These are phyloP conservation scores for Stercorarius parasiticus DNA, from an alignment of 2,113 vertebrate species.

Conservation along the genomic window DNA sequence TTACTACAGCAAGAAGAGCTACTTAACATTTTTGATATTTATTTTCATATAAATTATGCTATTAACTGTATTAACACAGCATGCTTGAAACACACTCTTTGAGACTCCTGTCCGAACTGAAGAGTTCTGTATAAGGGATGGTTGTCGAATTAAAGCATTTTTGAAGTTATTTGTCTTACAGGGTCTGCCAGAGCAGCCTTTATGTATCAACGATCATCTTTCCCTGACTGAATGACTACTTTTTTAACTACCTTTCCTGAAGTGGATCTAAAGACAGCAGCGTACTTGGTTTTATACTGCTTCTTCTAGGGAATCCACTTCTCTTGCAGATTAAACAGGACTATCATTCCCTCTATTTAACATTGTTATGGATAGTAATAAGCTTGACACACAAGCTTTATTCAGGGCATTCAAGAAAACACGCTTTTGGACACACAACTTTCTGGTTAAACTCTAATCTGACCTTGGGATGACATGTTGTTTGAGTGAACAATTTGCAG, in stretches of 20 bases:
- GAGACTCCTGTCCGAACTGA: not conserved
- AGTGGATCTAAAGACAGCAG: not conserved
- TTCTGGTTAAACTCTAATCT: constrained; percentile 21
- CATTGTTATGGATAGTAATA: not conserved
- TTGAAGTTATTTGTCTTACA: not conserved
- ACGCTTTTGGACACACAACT: not conserved
- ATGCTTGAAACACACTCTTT: not conserved
- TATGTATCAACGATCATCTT: not conserved
- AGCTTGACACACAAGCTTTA: not conserved
- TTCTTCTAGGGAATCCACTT: not conserved
- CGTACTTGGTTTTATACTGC: not conserved
- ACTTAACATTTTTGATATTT: not conserved
- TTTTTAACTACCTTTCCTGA: not conserved
- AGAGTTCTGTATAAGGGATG: not conserved
- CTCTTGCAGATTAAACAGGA: not conserved
- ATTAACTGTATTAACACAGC: not conserved
- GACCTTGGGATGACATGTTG: not conserved
- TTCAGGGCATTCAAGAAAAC: not conserved
- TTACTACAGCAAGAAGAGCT: not conserved
- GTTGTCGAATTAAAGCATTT: not conserved
- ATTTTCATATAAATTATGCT: not conserved
- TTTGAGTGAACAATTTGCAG: constrained; percentile 16
- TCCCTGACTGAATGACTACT: not conserved
- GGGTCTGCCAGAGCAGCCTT: not conserved
- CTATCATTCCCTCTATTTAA: not conserved